Base-by-base conservation (phyloP, 1,140 invertebrate species). In the Eurosta solidaginis region DNA sequence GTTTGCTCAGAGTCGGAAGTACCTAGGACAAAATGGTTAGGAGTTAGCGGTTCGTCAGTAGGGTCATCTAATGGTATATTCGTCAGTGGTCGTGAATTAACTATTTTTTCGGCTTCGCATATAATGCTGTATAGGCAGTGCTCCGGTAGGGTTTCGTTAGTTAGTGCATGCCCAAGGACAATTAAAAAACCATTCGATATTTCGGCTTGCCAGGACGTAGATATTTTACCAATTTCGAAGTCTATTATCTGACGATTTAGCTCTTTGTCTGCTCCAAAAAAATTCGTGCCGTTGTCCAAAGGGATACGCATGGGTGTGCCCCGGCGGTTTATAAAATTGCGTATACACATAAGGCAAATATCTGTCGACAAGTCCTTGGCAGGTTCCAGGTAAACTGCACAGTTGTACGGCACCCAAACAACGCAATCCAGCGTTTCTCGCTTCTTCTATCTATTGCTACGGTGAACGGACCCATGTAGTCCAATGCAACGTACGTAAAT, bases 271-370 rank as follows among this genome's bases (percentile, higher is more conserved):
- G 81, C 77, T 0, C 81, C 81, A 0, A 81, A 33, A 29, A 85
- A 84, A 77, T 82, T 86, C 0, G 80, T 82, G 0, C 82, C 83
- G 52, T 80, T 77, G 74, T 86, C 84, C 17, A 63, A 78, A 40
- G 79, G 79, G 1, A 87, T 78, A 81, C 77, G 45, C 88, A 42
- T 36, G n/a, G n/a, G n/a, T n/a, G n/a, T n/a, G n/a, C n/a, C n/a
- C n/a, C n/a, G n/a, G n/a, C 87, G 45, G n/a, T 81, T 59, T 6
- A 83, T 82, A 74, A 90, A 89, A 22, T 87, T 79, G 27, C 81
- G 49, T 10, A 89, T 81, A 10, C 83, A 82, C 12, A 82, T 82
- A 0, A 89, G 47, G 76, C 89, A 89, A 3, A 82, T 81, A 20
- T 88, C 85, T 0, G 85, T 84, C 2, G 83, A 80, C 0, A 88